Conservation (phyloP, 2,888 invertebrate genomes). For the Trichacis sp. region DNA sequence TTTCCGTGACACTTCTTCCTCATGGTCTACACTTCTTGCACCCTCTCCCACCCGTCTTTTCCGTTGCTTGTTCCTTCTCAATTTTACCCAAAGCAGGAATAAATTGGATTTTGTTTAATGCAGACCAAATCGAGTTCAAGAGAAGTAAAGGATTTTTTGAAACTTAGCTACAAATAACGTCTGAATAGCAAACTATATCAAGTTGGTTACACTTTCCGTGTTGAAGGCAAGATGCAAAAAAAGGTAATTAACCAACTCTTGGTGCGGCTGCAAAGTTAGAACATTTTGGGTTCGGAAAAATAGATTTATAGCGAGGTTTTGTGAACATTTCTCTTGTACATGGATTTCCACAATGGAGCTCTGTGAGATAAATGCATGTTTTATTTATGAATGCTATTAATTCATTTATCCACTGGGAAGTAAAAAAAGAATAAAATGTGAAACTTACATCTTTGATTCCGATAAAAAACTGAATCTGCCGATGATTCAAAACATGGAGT, state of each 20-base stretch:
- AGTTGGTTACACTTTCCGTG: slow-evolving; percentile 7
- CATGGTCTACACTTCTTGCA: slow-evolving; percentile 12
- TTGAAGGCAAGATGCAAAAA: not conserved
- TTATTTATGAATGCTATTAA: too few relatives aligned
- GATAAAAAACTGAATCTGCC: too few relatives aligned
- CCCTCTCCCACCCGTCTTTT: slow-evolving; percentile 18
- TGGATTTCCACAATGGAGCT: too few relatives aligned
- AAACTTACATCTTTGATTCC: too few relatives aligned
- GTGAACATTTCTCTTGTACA: too few relatives aligned
- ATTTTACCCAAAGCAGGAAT: slow-evolving; percentile 40
- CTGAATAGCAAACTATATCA: not conserved
- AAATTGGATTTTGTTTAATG: slow-evolving; percentile 56
- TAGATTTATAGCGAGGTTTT: too few relatives aligned
- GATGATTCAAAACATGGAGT: too few relatives aligned
- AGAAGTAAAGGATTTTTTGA: slow-evolving; percentile 25
- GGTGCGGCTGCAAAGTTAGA: not conserved
- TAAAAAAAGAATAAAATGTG: too few relatives aligned
- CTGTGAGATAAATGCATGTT: too few relatives aligned
- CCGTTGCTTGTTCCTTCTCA: slow-evolving; percentile 38
- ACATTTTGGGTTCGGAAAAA: not conserved
- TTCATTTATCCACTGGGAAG: too few relatives aligned
- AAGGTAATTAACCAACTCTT: not conserved
- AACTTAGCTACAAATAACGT: slow-evolving; percentile 6
- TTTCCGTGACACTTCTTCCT: slow-evolving; percentile 21
- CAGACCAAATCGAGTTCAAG: slow-evolving; percentile 50